phyloP scores from a whole-genome alignment of 1,140 invertebrate genomes.

The Drosophila kikkawai region DNA sequence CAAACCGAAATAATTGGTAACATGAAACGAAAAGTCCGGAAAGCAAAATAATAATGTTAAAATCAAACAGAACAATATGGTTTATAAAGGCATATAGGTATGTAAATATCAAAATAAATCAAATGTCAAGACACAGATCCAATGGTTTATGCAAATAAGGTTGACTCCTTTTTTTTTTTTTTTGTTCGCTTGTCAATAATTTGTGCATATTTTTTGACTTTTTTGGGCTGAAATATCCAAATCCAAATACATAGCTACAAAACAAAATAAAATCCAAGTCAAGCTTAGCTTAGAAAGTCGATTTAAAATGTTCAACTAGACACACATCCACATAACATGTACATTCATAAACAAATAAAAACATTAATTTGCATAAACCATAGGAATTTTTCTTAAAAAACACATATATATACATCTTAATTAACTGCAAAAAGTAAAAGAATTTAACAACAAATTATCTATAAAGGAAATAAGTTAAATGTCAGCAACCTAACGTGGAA shows the following conservation, averaged over 20 bases:
- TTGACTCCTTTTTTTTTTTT: conserved; percentile 45
- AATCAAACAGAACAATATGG: conserved; percentile 55
- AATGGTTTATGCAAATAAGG: conserved; percentile 85
- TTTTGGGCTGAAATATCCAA: conserved; percentile 75
- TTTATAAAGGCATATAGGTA: conserved; percentile 52
- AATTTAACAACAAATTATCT: not conserved
- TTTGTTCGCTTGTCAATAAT: conserved; percentile 44
- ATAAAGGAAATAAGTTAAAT: not conserved
- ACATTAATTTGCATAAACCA: conserved; percentile 81
- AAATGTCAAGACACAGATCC: conserved; percentile 72
- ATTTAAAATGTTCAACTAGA: conserved; percentile 26
- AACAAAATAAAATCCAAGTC: conserved; percentile 16
- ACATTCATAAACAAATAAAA: conserved; percentile 32
- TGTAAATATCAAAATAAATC: conserved; percentile 48
- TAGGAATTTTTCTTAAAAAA: conserved; percentile 39
- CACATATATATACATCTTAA: not conserved
- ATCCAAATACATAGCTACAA: conserved; percentile 45
- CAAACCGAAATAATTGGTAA: conserved; percentile 46
- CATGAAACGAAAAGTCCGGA: conserved; percentile 45
- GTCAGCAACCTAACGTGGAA: not conserved
- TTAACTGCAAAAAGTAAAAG: conserved; percentile 21
- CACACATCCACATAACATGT: conserved; percentile 38
- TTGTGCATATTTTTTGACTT: conserved; percentile 83
- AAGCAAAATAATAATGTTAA: conserved; percentile 43
- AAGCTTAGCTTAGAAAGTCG: conserved; percentile 40